Evolutionary conservation across 2,113 vertebrate species (phyloP).

Genomic region (Scatophagus argus): DNA sequence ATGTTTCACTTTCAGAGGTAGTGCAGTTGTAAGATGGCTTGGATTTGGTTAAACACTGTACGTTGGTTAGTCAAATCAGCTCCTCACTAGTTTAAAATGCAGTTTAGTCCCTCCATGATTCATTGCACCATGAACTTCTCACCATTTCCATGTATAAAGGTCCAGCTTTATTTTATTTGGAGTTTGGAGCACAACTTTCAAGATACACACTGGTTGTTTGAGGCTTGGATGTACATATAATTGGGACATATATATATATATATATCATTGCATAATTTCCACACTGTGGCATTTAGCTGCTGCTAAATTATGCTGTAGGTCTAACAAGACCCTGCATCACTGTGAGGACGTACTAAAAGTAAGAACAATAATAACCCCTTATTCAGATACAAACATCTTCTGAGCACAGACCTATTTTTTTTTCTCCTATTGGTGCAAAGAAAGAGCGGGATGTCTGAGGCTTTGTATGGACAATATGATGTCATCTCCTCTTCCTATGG

Average conservation of each 20-base stretch:
- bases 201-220: neutral
- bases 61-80: neutral
- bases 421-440: conserved; percentile 42
- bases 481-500: conserved; percentile 83
- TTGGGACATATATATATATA: too few relatives aligned
- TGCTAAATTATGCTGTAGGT: conserved; percentile 19
- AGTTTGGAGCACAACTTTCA: too few relatives aligned
- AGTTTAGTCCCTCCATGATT: neutral
- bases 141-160: neutral
- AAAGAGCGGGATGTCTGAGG: conserved; percentile 70
- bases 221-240: neutral
- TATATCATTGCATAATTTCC: conserved; percentile 27
- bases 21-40: too few relatives aligned
- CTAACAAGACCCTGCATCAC: conserved; percentile 24
- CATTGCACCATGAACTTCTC: neutral
- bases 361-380: conserved; percentile 38
- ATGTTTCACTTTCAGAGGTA: too few relatives aligned
- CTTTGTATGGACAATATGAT: conserved; percentile 79
- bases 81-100: neutral
- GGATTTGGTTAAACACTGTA: neutral
- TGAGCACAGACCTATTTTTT: conserved; percentile 36
- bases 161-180: neutral
- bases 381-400: conserved; percentile 56
- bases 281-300: conserved; percentile 9
- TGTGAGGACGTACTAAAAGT: conserved; percentile 30